phyloP scores from a whole-genome alignment of 2,888 invertebrate genomes.

The Zaprionus obscuricornis region DNA sequence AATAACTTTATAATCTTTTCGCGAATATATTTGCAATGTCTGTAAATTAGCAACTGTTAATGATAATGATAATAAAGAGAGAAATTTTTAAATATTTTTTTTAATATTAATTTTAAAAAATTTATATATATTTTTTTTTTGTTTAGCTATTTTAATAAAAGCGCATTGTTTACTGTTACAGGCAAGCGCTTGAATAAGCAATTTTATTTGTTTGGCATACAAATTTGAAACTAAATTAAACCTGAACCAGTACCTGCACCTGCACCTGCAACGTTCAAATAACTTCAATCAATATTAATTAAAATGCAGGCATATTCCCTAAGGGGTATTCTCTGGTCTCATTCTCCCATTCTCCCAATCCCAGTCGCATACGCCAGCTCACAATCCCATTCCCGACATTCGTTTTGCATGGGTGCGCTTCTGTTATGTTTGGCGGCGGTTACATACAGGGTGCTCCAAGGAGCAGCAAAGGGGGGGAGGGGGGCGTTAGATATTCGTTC shows the following conservation, averaged over 20 bases:
- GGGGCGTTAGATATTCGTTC: not conserved
- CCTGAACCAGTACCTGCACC: slow-evolving; percentile 29
- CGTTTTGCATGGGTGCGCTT: slow-evolving; percentile 44
- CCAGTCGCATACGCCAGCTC: no score
- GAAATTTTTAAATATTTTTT: no score
- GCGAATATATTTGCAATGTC: no score
- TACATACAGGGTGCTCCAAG: not conserved
- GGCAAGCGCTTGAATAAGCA: not conserved
- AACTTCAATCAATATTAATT: slow-evolving; percentile 77
- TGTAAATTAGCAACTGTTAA: no score
- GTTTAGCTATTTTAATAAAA: no score
- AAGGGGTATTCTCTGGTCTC: slow-evolving; percentile 12
- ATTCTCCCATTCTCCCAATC: slow-evolving; percentile 20
- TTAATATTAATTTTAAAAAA: no score
- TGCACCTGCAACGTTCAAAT: slow-evolving; percentile 48
- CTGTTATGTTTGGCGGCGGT: slow-evolving; percentile 16
- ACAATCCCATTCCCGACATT: slow-evolving; percentile 11
- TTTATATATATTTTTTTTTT: no score
- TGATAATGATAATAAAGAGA: no score
- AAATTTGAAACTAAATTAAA: slow-evolving; percentile 56
- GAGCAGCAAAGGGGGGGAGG: not conserved
- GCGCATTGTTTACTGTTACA: not conserved
- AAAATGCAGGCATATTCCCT: slow-evolving; percentile 71
- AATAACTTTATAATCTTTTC: slow-evolving; percentile 16
- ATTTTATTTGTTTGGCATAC: slow-evolving; percentile 27